phyloP scores from a whole-genome alignment of 2,888 invertebrate species.

The Tetragonisca angustula region DNA sequence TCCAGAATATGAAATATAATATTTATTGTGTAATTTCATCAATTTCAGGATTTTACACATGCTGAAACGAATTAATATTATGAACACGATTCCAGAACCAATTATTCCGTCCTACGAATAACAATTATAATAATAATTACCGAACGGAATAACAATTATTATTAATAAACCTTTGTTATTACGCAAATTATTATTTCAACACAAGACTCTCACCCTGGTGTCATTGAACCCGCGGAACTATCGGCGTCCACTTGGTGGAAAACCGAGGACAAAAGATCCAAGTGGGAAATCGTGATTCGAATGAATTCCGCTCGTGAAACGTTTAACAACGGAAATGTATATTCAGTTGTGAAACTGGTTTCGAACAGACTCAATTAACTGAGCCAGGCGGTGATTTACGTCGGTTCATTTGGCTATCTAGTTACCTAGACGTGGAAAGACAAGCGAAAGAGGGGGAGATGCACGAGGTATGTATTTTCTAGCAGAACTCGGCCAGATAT shows the following conservation, averaged over 20 bases:
- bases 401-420: slow-evolving; percentile 61
- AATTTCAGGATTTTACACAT: too few relatives aligned
- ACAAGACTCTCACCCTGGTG: background rate
- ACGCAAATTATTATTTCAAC: background rate
- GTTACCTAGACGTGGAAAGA: slow-evolving; percentile 38
- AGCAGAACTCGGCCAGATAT: slow-evolving; percentile 32
- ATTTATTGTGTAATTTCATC: too few relatives aligned
- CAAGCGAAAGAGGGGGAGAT: slow-evolving; percentile 32
- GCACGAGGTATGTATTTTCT: slow-evolving; percentile 31
- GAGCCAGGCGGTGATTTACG: slow-evolving; percentile 55
- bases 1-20: too few relatives aligned
- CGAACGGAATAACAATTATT: too few relatives aligned
- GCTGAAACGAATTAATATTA: too few relatives aligned
- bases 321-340: slow-evolving; percentile 27
- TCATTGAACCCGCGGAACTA: background rate
- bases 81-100: too few relatives aligned
- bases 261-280: background rate
- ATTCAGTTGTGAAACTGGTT: slow-evolving; percentile 61
- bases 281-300: slow-evolving; percentile 7
- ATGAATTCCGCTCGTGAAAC: slow-evolving; percentile 22
- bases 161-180: too few relatives aligned
- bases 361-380: slow-evolving; percentile 59
- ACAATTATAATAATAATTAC: too few relatives aligned
- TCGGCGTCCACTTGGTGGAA: background rate
- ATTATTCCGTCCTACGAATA: too few relatives aligned